Conservation (phyloP, 2,888 invertebrate species). For the Microctonus aethiopoides region DNA sequence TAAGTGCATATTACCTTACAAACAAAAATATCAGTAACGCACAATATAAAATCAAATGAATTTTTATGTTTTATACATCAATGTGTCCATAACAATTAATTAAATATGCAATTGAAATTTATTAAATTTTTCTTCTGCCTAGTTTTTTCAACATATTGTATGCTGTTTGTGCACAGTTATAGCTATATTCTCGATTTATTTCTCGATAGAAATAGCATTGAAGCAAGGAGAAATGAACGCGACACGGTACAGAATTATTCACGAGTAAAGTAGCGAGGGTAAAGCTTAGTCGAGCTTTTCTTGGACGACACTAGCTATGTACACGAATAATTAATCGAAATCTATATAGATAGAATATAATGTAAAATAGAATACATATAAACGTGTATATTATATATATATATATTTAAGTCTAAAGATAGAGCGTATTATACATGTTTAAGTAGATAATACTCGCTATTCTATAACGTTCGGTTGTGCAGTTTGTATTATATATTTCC, state of each 20-base stretch:
- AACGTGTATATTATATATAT: too few species aligned
- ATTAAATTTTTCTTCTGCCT: too few species aligned
- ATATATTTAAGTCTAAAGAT: conserved; percentile 22
- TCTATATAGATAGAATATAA: conserved; percentile 54
- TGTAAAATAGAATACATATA: neutral
- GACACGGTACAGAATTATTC: conserved; percentile 41
- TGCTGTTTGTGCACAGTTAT: neutral
- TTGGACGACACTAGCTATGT: conserved; percentile 38
- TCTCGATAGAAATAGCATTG: conserved; percentile 25
- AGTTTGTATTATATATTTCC: conserved; percentile 14
- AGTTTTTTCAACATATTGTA: neutral
- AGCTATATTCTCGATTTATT: conserved; percentile 17
- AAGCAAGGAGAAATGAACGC: conserved; percentile 27
- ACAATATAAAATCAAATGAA: neutral
- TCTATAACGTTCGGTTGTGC: conserved; percentile 1
- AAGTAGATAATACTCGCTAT: neutral
- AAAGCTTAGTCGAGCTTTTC: conserved; percentile 37
- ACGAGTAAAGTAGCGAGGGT: conserved; percentile 27
- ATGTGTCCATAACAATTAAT: neutral
- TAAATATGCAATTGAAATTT: too few species aligned
- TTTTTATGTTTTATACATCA: neutral
- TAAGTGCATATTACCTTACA: neutral
- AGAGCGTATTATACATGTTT: neutral
- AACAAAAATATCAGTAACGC: neutral
- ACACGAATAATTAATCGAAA: conserved; percentile 55